These are phyloP conservation scores for Acanthis flammea DNA, from an alignment of 2,797 vertebrate species.

Conservation along the genomic window DNA sequence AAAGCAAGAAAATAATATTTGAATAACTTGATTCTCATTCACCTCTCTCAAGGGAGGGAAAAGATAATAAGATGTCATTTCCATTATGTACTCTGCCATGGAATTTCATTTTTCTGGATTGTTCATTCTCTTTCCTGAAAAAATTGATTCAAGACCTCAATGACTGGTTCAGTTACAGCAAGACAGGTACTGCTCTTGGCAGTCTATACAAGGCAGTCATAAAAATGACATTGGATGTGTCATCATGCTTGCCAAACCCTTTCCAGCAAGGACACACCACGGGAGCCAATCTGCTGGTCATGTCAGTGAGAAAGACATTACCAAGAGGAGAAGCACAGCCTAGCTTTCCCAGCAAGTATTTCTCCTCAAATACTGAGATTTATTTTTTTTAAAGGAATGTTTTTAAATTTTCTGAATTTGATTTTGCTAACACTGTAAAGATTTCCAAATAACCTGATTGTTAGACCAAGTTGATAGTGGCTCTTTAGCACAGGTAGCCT, in stretches of 20 bases:
- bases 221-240: background rate
- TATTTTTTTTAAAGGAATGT: rapidly evolving
- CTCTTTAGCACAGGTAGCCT: background rate
- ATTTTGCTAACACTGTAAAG: background rate
- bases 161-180: background rate
- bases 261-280: background rate
- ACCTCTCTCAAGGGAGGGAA: background rate
- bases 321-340: background rate
- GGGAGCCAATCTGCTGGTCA: background rate
- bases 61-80: background rate
- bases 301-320: background rate
- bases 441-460: background rate
- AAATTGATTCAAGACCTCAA: background rate
- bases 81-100: background rate
- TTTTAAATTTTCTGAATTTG: background rate
- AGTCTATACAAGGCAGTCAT: background rate
- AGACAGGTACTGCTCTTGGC: background rate
- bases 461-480: background rate
- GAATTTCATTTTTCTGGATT: background rate
- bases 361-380: background rate
- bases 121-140: background rate
- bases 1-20: background rate
- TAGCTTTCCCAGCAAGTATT: background rate
- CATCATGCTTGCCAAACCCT: rapidly evolving
- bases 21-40: background rate